These are phyloP conservation scores for Nesoenas mayeri DNA, from an alignment of 2,113 vertebrate species.

Conservation along the genomic window DNA sequence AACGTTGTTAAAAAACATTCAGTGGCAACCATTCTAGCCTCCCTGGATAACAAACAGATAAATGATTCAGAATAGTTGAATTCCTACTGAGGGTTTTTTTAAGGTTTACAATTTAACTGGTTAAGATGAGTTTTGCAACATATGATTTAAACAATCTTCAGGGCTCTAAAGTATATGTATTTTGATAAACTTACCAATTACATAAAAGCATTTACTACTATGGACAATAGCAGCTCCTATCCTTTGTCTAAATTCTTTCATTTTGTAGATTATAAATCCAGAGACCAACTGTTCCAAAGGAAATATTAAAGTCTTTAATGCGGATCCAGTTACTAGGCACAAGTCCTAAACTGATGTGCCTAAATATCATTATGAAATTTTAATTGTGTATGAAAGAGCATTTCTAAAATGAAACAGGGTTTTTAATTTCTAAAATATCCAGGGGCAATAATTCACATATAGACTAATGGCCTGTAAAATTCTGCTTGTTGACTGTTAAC, in stretches of 20 bases:
- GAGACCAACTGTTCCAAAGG: background rate
- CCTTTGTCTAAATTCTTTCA: background rate
- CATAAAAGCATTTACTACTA: background rate
- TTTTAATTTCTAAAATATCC: background rate
- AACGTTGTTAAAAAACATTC: background rate
- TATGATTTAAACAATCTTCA: background rate
- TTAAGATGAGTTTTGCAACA: background rate
- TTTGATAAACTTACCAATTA: background rate
- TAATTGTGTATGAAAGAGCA: slow-evolving; percentile 38
- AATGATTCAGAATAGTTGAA: background rate
- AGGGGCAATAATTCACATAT: slow-evolving; percentile 24
- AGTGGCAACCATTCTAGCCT: background rate
- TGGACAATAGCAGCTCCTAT: background rate
- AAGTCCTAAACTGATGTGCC: background rate
- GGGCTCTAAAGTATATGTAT: background rate
- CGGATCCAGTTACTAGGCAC: slow-evolving; percentile 7
- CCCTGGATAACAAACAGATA: background rate
- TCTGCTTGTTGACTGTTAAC: background rate
- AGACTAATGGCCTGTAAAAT: slow-evolving; percentile 24
- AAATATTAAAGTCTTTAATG: background rate
- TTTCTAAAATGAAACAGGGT: slow-evolving; percentile 26
- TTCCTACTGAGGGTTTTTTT: background rate
- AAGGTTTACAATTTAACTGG: background rate
- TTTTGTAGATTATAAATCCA: slow-evolving; percentile 24
- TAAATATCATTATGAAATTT: slow-evolving; percentile 35